Conservation (phyloP, 35 echinoderm and acorn worm genomes). For the Apostichopus californicus region DNA sequence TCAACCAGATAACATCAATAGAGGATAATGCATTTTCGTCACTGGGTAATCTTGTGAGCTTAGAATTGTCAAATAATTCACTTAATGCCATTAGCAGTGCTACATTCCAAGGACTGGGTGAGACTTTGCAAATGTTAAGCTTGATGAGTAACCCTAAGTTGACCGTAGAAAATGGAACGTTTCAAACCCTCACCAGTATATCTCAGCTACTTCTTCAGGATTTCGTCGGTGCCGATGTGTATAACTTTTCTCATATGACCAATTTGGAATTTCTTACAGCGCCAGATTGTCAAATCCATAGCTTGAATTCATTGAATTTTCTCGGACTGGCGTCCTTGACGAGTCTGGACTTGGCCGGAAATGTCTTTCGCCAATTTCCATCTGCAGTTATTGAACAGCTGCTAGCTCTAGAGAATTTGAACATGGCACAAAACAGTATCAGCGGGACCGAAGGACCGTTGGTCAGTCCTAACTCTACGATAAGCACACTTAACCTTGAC, state of each 20-base stretch:
- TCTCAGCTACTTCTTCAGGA: neutral
- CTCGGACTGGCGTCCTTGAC: neutral
- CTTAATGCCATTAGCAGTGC: neutral
- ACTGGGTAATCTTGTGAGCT: neutral
- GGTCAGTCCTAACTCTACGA: neutral
- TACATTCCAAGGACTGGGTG: constrained; percentile 1
- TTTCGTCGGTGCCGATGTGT: neutral
- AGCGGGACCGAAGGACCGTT: neutral
- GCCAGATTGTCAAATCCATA: neutral
- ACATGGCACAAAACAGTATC: neutral
- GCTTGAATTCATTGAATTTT: neutral
- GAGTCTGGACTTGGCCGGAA: neutral
- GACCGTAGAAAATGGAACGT: neutral
- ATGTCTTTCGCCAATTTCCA: neutral
- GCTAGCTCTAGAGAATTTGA: neutral
- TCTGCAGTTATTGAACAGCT: neutral
- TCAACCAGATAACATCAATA: neutral
- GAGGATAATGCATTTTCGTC: neutral
- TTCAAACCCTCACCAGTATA: neutral
- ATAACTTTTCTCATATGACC: constrained; percentile 5
- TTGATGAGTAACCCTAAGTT: neutral
- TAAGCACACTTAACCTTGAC: neutral
- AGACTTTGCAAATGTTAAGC: neutral
- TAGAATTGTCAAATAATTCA: constrained; percentile 11
- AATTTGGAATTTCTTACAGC: neutral